Conservation (phyloP, 2,113 vertebrate genomes). For the Lota lota region DNA sequence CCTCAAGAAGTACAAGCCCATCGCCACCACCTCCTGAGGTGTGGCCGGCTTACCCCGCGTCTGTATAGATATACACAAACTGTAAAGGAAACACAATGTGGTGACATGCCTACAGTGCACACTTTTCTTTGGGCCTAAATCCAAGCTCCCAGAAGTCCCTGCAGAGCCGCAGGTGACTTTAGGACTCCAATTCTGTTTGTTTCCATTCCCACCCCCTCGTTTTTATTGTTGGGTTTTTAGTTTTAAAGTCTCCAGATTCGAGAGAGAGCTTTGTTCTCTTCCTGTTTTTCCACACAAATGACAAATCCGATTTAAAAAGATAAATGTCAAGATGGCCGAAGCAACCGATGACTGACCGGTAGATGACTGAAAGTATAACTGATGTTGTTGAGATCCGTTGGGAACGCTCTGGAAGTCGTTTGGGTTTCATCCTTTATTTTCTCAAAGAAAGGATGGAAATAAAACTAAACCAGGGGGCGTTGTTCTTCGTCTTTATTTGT, state of each 20-base stretch:
- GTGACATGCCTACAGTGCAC: background rate
- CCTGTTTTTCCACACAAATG: constrained; percentile 23
- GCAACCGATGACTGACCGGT: constrained; percentile 3
- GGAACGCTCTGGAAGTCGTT: constrained; percentile 50
- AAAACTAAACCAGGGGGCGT: constrained; percentile 49
- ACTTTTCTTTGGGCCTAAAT: constrained; percentile 7
- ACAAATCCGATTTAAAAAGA: constrained; percentile 18
- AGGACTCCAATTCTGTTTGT: constrained; percentile 6
- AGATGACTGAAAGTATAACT: too few species aligned
- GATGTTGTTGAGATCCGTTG: constrained; percentile 44
- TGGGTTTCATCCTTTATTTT: constrained; percentile 47
- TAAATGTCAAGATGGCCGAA: constrained; percentile 16
- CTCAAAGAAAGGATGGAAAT: constrained; percentile 48
- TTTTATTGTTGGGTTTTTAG: constrained; percentile 47
- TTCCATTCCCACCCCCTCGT: constrained; percentile 19
- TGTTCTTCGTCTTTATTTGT: too few species aligned
- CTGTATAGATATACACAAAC: background rate
- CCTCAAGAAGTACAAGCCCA: constrained; percentile 99
- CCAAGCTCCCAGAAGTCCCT: background rate
- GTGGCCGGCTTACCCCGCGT: background rate
- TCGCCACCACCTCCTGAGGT: constrained; percentile 89
- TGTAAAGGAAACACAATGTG: too few species aligned
- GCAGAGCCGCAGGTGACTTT: background rate
- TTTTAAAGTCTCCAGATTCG: constrained; percentile 47
- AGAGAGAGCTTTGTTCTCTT: constrained; percentile 32